Evolutionary conservation across 2,113 vertebrate genomes (phyloP).

Genomic region (Oophaga pumilio): DNA sequence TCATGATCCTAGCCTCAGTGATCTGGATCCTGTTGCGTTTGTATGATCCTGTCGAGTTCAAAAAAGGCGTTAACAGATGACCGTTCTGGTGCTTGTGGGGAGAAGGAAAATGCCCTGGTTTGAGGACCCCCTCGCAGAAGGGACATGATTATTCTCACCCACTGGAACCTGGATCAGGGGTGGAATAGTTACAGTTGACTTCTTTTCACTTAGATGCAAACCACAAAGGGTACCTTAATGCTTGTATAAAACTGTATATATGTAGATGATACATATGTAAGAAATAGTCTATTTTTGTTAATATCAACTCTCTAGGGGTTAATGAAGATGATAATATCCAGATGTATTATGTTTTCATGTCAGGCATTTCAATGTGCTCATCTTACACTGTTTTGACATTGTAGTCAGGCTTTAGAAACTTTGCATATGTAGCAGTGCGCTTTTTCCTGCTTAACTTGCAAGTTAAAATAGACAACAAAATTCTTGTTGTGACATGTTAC

Average conservation of each 20-base stretch:
- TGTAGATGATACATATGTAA: neutral
- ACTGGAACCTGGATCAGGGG: no score
- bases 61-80: no score
- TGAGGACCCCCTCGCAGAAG: no score
- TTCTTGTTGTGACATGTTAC: conserved; percentile 57
- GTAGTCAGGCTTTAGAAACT: conserved; percentile 48
- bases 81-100: no score
- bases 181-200: neutral
- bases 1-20: no score
- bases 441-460: conserved; percentile 25
- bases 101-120: no score
- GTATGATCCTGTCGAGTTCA: no score
- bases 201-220: neutral
- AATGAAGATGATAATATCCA: conserved; percentile 30
- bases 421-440: conserved; percentile 53
- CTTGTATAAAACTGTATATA: neutral
- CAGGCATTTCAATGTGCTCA: conserved; percentile 46
- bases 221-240: neutral
- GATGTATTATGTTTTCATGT: conserved; percentile 50
- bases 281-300: neutral
- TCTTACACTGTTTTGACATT: conserved; percentile 57
- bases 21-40: no score
- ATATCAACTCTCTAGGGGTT: neutral
- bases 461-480: conserved; percentile 57
- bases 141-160: no score